A percentile compares a stretch with the other conserved stretches of the same genome.
Conservation (phyloP, 2,113 vertebrate species). For the Clinocottus analis region DNA sequence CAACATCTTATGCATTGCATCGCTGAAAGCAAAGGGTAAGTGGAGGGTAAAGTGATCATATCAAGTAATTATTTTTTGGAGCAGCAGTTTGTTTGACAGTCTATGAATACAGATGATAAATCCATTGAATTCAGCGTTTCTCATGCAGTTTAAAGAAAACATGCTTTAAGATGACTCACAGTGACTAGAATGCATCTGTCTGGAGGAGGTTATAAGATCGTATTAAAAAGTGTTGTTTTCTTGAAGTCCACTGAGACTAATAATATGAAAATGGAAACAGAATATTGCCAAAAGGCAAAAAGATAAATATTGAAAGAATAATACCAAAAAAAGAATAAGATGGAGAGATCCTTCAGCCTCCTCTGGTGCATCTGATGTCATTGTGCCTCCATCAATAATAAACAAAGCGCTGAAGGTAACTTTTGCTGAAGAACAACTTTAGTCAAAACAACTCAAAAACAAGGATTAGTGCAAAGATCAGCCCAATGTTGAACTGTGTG, state of each 20-base stretch:
- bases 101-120: conserved; percentile 8
- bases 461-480: too few species aligned
- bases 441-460: neutral
- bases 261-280: conserved; percentile 38
- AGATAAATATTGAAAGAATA: conserved; percentile 23
- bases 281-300: conserved; percentile 20
- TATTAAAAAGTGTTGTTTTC: conserved; percentile 1
- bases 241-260: conserved; percentile 13
- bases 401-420: conserved; percentile 22
- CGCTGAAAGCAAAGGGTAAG: neutral
- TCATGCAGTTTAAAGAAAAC: conserved; percentile 13
- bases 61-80: conserved; percentile 9
- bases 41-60: neutral
- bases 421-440: conserved; percentile 23
- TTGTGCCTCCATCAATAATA: conserved; percentile 48
- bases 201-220: conserved; percentile 18
- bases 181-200: conserved; percentile 14
- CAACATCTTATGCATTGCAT: neutral
- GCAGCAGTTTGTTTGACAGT: neutral
- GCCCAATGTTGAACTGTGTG: too few species aligned
- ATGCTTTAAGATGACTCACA: conserved; percentile 17
- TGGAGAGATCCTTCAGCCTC: neutral
- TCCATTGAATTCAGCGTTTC: neutral
- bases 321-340: neutral
- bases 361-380: conserved; percentile 28